Evolutionary conservation across 2,888 invertebrate genomes (phyloP), one percentile per base, ranked within the genome.

Genomic region (Calameuta pallipes): DNA sequence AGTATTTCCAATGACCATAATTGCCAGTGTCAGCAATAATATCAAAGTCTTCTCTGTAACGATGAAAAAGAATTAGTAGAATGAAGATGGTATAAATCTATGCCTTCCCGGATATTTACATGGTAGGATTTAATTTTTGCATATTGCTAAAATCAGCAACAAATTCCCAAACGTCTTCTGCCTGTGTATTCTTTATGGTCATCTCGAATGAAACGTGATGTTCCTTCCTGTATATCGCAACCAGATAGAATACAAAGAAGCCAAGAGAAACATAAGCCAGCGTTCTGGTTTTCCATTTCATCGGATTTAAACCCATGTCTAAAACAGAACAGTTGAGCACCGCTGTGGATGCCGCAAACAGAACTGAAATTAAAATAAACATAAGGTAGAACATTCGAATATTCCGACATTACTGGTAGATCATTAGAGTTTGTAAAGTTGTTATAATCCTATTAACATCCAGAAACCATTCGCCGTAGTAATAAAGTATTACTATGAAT

Each of bases 131-230:
- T 41, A 96, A 91, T 83, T 93, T 92, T 86, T 94, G 94, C 94
- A 95, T 94, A 88, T 96, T 95, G 86, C 94, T 95, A 86, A 96
- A 96, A 91, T 96, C 96, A 0, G 95, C 94, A n/a, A 95, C 94
- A 90, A 93, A 95, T 89, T 95, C 95, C 95, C 96, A 96, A 56
- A 95, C 94, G 37, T 92, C 92, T 86, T 93, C 93, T 31, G 96
- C 94, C 85, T 93, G 92, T 0, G 93, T 91, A 83, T 94, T 92
- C 68, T 91, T 89, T 84, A 96, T 92, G 82, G 92, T 91, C 76
- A 92, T 92, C 83, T 93, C 93, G 23, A 86, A 87, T 31, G 82
- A 79, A 30, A 86, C 86, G 68, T 84, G 82, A 81, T 89, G 83
- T 4, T 82, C 85, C 83, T 85, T 87, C 78, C 90, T 91, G 76